Percentiles rank a stretch among this genome's conserved stretches.
Evolutionary conservation across 1,140 invertebrate genomes (phyloP).

Genomic region (Parapsyche elsis): DNA sequence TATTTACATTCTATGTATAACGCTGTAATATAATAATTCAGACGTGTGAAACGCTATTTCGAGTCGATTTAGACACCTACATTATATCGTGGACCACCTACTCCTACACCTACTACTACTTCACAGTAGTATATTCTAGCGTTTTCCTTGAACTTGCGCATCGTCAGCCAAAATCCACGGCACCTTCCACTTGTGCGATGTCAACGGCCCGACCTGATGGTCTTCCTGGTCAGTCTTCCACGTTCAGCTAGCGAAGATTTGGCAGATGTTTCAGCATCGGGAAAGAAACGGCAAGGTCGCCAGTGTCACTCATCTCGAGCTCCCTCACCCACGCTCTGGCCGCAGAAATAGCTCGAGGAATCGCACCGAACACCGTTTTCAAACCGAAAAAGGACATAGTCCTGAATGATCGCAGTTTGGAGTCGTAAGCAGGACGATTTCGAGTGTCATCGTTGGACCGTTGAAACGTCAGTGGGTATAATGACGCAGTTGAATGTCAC

Average conservation of each 20-base stretch:
- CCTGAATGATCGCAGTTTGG: not conserved
- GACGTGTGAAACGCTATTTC: too few species aligned
- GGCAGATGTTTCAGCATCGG: slow-evolving; percentile 2
- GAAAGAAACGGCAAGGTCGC: slow-evolving; percentile 34
- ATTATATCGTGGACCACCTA: too few species aligned
- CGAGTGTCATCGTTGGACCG: not conserved
- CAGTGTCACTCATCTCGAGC: slow-evolving; percentile 19
- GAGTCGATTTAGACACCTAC: too few species aligned
- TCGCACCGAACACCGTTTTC: too few species aligned
- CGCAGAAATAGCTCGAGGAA: not conserved
- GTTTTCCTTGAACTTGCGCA: slow-evolving; percentile 10
- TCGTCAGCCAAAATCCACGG: not conserved
- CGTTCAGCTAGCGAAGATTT: not conserved
- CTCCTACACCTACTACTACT: too few species aligned
- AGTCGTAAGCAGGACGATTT: too few species aligned
- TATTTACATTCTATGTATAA: too few species aligned
- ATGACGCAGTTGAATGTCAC: too few species aligned
- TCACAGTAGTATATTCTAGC: not conserved
- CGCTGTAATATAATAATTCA: too few species aligned
- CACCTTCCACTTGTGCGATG: slow-evolving; percentile 1
- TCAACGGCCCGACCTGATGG: slow-evolving; percentile 7
- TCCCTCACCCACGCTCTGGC: not conserved
- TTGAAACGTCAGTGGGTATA: too few species aligned
- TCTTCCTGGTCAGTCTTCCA: not conserved
- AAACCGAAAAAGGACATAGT: slow-evolving; percentile 12